Evolutionary conservation across 2,797 vertebrate genomes (phyloP).

Genomic region (Chelon labrosus): DNA sequence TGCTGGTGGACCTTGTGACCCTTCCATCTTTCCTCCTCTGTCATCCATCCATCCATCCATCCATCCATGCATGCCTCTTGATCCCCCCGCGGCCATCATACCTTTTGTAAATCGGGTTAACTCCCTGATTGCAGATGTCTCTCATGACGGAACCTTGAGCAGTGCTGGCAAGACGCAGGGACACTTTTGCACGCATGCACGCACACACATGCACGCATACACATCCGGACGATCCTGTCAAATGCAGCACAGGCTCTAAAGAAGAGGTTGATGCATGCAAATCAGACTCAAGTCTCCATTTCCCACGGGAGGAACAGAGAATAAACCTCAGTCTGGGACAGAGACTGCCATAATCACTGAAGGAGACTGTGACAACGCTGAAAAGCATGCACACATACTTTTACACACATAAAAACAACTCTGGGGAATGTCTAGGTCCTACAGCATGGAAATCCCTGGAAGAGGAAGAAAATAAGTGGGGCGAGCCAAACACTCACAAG

Average conservation of each 20-base stretch:
- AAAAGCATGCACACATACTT: slow-evolving; percentile 28
- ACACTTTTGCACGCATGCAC: slow-evolving; percentile 10
- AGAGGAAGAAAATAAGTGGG: slow-evolving; percentile 57
- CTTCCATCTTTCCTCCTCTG: slow-evolving; percentile 16
- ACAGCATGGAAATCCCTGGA: slow-evolving; percentile 63
- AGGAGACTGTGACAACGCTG: slow-evolving; percentile 32
- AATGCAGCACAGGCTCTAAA: slow-evolving; percentile 3
- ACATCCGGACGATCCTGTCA: slow-evolving; percentile 31
- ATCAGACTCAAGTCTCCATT: slow-evolving; percentile 44
- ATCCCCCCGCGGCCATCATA: slow-evolving; percentile 30
- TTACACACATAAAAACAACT: slow-evolving; percentile 51
- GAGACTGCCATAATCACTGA: slow-evolving; percentile 45
- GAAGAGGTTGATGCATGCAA: slow-evolving; percentile 37
- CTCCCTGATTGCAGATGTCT: slow-evolving; percentile 66
- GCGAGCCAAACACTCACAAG: slow-evolving; percentile 25
- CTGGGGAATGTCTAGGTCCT: slow-evolving; percentile 61
- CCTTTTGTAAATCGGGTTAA: slow-evolving; percentile 61
- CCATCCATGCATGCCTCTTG: slow-evolving; percentile 23
- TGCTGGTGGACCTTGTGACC: slow-evolving; percentile 25
- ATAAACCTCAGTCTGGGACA: slow-evolving; percentile 40
- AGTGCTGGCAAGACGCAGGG: slow-evolving; percentile 23
- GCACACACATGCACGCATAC: neutral
- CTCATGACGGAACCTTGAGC: slow-evolving; percentile 62
- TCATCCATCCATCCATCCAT: slow-evolving; percentile 16
- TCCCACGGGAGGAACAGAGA: slow-evolving; percentile 36